Evolutionary conservation across 1,140 invertebrate genomes (phyloP).

Genomic region (Zophobas atratus): DNA sequence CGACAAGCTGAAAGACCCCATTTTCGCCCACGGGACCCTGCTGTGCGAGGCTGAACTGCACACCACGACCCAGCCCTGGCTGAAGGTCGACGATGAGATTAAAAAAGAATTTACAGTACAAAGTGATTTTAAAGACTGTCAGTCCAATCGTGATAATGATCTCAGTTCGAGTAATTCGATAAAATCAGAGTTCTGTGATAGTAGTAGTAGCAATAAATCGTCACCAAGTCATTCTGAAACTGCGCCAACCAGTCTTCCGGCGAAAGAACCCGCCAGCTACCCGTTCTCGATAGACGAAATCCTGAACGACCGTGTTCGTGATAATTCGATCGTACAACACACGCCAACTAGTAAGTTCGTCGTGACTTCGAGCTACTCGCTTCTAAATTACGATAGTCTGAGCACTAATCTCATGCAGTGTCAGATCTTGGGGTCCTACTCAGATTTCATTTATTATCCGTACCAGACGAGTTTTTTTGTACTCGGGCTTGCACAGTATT

Average conservation of each 20-base stretch:
- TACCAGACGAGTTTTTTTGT: constrained; percentile 68
- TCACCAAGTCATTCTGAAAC: constrained; percentile 29
- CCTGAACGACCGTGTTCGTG: constrained; percentile 37
- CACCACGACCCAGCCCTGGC: constrained; percentile 78
- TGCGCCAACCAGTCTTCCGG: constrained; percentile 14
- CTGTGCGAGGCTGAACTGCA: constrained; percentile 79
- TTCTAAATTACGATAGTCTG: constrained; percentile 50
- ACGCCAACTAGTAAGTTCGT: constrained; percentile 25
- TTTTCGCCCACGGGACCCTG: constrained; percentile 84
- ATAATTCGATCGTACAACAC: neutral
- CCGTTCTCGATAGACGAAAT: constrained; percentile 46
- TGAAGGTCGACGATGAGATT: constrained; percentile 66
- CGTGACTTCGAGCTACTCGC: constrained; percentile 36
- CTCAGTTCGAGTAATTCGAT: constrained; percentile 47
- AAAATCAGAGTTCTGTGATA: constrained; percentile 57
- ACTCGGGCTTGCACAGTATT: constrained; percentile 77
- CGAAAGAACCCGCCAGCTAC: constrained; percentile 1
- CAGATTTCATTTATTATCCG: constrained; percentile 69
- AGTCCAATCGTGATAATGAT: constrained; percentile 49
- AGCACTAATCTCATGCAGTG: constrained; percentile 40
- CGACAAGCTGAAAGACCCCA: constrained; percentile 82
- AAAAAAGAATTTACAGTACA: constrained; percentile 53
- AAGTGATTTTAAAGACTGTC: constrained; percentile 56
- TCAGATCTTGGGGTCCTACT: constrained; percentile 52
- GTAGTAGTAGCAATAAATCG: constrained; percentile 50